phyloP scores from a whole-genome alignment of 2,113 vertebrate genomes.

The Pseudolaguvia tuberculata region DNA sequence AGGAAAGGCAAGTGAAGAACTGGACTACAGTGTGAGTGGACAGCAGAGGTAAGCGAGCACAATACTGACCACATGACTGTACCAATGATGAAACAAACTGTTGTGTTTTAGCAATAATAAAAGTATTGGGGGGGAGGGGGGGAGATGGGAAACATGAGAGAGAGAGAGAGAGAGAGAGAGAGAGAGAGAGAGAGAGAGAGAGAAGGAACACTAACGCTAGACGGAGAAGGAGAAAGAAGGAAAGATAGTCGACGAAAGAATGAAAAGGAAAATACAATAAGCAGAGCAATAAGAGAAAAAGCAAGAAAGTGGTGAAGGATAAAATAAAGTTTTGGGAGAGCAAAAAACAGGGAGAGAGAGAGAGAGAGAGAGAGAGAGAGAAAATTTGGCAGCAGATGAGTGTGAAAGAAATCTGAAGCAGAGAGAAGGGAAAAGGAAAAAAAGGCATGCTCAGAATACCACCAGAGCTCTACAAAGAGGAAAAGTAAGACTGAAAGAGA shows the following conservation, averaged over 20 bases:
- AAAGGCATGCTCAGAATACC: constrained; percentile 69
- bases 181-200: not conserved
- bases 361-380: not conserved
- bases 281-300: not conserved
- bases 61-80: not conserved
- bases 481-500: constrained; percentile 10
- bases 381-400: constrained; percentile 66
- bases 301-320: not conserved
- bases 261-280: not conserved
- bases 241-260: not conserved
- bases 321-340: not conserved
- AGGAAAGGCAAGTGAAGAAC: constrained; percentile 53
- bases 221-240: not conserved
- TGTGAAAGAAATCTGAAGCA: constrained; percentile 61
- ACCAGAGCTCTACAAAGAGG: constrained; percentile 41
- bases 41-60: constrained; percentile 59
- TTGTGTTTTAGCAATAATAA: constrained; percentile 34
- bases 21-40: constrained; percentile 56
- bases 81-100: constrained; percentile 22
- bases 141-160: too few species aligned
- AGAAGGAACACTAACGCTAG: too few species aligned
- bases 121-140: constrained; percentile 34
- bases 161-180: not conserved
- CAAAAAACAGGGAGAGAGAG: not conserved
- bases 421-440: constrained; percentile 57